Base-by-base conservation (phyloP, 2,113 vertebrate species). In the Channa maculata region DNA sequence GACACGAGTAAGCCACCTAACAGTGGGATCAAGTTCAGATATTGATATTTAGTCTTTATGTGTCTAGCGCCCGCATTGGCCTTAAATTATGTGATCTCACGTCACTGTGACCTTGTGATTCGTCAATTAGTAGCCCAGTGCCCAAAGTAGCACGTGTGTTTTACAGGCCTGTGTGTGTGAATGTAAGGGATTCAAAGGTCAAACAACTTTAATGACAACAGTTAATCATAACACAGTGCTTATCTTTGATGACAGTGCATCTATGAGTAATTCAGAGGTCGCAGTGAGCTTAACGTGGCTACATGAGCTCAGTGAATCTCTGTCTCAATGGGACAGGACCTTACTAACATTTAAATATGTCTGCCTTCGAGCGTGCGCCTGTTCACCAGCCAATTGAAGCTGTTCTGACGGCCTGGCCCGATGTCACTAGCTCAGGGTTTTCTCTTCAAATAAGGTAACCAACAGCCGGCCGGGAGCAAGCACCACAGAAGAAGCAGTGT, bases 401-500 rank as follows among this genome's bases (percentile, higher is more conserved):
- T 39, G 71, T 62, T 68, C 65, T 63, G 69, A 72, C 78, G 67
- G 61, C 41, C 44, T 9, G 0, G 2, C 15, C 49, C 80, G 82
- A 84, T n/a, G 15, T 81, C 68, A 81, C 38, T 39, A 9, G 12
- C 48, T 63, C 61, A 24, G 65, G 24, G 48, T 75, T 83, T 74
- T 67, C n/a, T 75, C 71, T 78, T 81, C 75, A 80, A 67, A 88
- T 85, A 83, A 82, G 79, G 87, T 63, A 74, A 82, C 64, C 49
- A 14, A 33, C 15, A 39, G 43, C 50, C 74, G 36, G 5, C 15
- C 46, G 1, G 65, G 60, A 55, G 43, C 39, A 9, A 24, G n/a
- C 5, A 11, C n/a, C 53, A 55, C 13, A 75, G 69, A 63, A 68
- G 51, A 65, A 67, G 51, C 63, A 36, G 45, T 49, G 45, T 69